Percentiles rank a stretch among this genome's conserved stretches.
These are phyloP conservation scores for Therioaphis trifolii DNA, from an alignment of 2,888 invertebrate species.

Conservation along the genomic window DNA sequence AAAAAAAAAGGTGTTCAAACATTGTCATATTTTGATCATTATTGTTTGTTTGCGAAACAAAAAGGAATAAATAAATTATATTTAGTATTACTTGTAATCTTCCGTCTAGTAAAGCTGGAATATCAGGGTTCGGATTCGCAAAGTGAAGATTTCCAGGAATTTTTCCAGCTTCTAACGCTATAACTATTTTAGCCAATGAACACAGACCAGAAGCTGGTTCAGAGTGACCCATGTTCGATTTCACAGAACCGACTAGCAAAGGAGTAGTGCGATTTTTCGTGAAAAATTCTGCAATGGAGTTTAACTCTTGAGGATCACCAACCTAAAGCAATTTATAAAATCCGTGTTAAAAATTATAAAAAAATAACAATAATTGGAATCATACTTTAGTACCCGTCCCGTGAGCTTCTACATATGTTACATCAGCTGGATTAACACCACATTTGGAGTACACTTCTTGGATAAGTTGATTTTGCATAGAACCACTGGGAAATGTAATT, in stretches of 20 bases:
- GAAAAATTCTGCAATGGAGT: conserved; percentile 91
- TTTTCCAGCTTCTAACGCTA: conserved; percentile 90
- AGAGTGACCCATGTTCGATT: conserved; percentile 98
- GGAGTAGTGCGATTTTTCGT: conserved; percentile 79
- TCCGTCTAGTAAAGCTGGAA: conserved; percentile 89
- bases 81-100: conserved; percentile 75
- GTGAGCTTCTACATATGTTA: conserved; percentile 95
- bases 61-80: too few species aligned
- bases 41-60: too few species aligned
- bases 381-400: conserved; percentile 94
- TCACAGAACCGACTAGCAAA: conserved; percentile 92
- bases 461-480: conserved; percentile 84
- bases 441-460: conserved; percentile 88
- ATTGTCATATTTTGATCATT: too few species aligned
- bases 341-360: too few species aligned
- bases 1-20: too few species aligned
- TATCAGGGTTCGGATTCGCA: conserved; percentile 85
- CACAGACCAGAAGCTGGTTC: conserved; percentile 94
- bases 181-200: conserved; percentile 88
- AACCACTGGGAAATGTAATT: conserved; percentile 85
- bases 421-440: conserved; percentile 82
- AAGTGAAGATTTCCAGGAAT: conserved; percentile 95
- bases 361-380: not conserved
- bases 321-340: conserved; percentile 70
- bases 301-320: conserved; percentile 97